These are phyloP conservation scores for Aphidoletes aphidimyza DNA, from an alignment of 2,888 invertebrate species.

Conservation along the genomic window DNA sequence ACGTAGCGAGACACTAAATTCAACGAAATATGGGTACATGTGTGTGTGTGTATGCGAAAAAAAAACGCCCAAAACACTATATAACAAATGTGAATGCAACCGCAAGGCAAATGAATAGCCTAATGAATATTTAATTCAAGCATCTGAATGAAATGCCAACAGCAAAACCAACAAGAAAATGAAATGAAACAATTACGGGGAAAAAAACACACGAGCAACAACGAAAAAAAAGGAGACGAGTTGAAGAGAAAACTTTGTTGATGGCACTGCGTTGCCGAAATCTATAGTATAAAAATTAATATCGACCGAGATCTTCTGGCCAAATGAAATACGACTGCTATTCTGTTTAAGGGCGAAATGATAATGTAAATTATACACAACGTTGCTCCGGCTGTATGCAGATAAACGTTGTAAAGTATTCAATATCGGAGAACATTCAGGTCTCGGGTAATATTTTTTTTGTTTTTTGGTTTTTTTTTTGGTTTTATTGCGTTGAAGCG, in stretches of 20 bases:
- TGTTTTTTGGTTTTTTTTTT: neutral
- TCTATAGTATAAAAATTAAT: constrained; percentile 19
- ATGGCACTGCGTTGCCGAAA: constrained; percentile 13
- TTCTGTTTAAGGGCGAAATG: constrained; percentile 35
- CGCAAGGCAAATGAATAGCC: constrained; percentile 45
- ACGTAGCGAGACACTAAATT: neutral
- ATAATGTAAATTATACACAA: neutral
- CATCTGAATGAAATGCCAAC: constrained; percentile 14
- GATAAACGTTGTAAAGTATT: neutral
- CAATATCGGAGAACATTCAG: too few species aligned
- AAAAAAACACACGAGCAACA: neutral
- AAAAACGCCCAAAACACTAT: neutral
- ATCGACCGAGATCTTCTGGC: constrained; percentile 14
- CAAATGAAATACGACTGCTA: constrained; percentile 11
- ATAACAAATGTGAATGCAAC: constrained; percentile 36
- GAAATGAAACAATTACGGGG: neutral
- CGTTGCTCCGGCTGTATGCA: neutral
- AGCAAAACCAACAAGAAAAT: neutral
- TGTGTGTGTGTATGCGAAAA: neutral
- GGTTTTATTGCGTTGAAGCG: neutral
- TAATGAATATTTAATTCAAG: constrained; percentile 46
- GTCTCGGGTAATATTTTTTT: too few species aligned
- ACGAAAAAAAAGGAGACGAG: neutral
- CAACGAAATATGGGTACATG: neutral
- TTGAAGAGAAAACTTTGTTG: neutral